A percentile compares a stretch with the other conserved stretches of the same genome.
phyloP scores from a whole-genome alignment of 2,113 vertebrate species.

The Dicentrarchus labrax region DNA sequence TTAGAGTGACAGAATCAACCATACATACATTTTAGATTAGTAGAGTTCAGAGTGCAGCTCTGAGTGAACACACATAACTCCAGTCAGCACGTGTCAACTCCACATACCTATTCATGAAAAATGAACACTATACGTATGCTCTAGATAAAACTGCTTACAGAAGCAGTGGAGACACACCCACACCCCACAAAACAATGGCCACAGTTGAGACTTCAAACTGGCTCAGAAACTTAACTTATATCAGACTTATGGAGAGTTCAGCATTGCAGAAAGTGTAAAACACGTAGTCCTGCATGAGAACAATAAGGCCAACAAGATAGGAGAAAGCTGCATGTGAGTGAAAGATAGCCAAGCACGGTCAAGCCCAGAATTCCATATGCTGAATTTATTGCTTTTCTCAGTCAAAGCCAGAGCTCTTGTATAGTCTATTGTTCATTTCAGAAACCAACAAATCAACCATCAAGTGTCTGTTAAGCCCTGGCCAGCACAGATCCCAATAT shows the following conservation, averaged over 20 bases:
- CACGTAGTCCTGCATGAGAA: not conserved
- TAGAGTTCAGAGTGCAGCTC: slow-evolving; percentile 2
- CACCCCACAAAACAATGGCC: slow-evolving; percentile 4
- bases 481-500: not conserved
- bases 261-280: not conserved
- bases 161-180: slow-evolving; percentile 23
- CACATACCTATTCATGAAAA: not conserved
- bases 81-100: not conserved
- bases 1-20: not conserved
- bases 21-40: not conserved
- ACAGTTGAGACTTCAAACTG: not conserved
- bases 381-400: slow-evolving; percentile 3
- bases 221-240: not conserved
- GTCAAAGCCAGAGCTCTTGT: slow-evolving; percentile 5
- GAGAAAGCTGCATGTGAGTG: not conserved
- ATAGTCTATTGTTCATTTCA: slow-evolving; percentile 12
- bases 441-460: slow-evolving; percentile 40
- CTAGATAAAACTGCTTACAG: not conserved
- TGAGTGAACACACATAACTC: slow-evolving; percentile 9
- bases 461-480: not conserved
- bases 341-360: not conserved
- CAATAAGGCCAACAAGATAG: not conserved
- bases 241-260: not conserved
- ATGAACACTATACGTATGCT: not conserved
- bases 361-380: slow-evolving; percentile 13